Base-by-base conservation (phyloP, 35 echinoderm and acorn worm genomes). In the Apostichopus californicus region DNA sequence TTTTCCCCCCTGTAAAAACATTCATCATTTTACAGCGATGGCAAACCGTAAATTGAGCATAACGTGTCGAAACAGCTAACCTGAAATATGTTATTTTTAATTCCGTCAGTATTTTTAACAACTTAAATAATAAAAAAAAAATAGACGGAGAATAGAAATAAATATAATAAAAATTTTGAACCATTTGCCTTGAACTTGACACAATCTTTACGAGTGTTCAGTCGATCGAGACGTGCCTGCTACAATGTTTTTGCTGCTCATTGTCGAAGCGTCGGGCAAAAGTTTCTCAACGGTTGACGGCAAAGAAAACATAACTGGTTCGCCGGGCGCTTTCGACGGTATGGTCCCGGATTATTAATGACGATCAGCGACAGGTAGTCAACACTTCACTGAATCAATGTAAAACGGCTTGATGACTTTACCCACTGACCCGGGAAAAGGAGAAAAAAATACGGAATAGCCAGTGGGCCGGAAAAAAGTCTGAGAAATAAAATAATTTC, bases 321-420 rank as follows among this genome's bases (percentile, higher is more conserved):
- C 18, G 12, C 23, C 8, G 54, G 81, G 81, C 23, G 17, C 81
- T 57, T 56, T 57, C 46, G 8, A 14, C 81, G 23, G 57, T 85
- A 58, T 21, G 55, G n/a, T 59, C 55, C 55, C 55, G 55, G 81
- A 55, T 85, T 58, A 85, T 85, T 85, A 22, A 85, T 59, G 57
- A 59, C 34, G 56, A 55, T 25, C n/a, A 59, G 6, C 21, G 81
- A 85, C 54, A 85, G 17, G 81, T 59, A 85, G 81, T 85, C 81
- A 85, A 85, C 81, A 85, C 81, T 60, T 85, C 81, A 85, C 55
- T 85, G 81, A 85, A 85, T 85, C 81, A 85, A 20, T 58, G 54
- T 8, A 85, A n/a, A 55, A 83, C 9, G 55, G 81, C 56, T 85
- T 58, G 55, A 59, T 85, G 81, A 55, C 81, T 85, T 85, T 52